Percentiles rank a stretch among this genome's conserved stretches.
These are phyloP conservation scores for Smithornis capensis DNA, from an alignment of 2,113 vertebrate species.

Conservation along the genomic window DNA sequence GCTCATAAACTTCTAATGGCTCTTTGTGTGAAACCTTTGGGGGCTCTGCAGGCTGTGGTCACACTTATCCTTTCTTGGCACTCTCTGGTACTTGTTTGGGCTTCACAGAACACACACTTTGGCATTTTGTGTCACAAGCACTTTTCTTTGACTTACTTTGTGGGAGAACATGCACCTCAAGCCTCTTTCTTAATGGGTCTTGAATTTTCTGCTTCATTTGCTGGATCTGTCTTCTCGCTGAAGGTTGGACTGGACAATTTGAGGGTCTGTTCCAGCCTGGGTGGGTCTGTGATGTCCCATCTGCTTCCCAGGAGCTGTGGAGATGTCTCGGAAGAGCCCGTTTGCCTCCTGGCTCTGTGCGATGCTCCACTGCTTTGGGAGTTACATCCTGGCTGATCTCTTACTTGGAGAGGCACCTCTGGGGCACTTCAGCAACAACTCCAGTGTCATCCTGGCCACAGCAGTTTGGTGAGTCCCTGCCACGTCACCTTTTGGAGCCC, in stretches of 20 bases:
- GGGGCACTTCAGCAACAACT: conserved; percentile 92
- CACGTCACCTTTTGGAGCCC: not conserved
- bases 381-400: conserved; percentile 92
- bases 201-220: not conserved
- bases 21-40: not conserved
- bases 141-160: not conserved
- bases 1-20: not conserved
- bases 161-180: not conserved
- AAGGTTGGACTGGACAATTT: not conserved
- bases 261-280: not conserved
- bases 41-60: not conserved
- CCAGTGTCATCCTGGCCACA: conserved; percentile 91
- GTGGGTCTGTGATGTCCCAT: not conserved
- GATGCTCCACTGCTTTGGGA: conserved; percentile 98
- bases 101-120: not conserved
- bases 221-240: not conserved
- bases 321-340: conserved; percentile 90
- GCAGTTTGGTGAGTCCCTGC: conserved; percentile 86
- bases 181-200: not conserved
- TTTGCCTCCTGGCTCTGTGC: conserved; percentile 94
- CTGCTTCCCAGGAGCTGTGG: conserved; percentile 81
- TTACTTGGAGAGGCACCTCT: conserved; percentile 88
- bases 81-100: not conserved
- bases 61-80: not conserved
- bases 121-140: not conserved